Conservation (phyloP, 1,140 invertebrate species). For the Cotesia chilonis region DNA sequence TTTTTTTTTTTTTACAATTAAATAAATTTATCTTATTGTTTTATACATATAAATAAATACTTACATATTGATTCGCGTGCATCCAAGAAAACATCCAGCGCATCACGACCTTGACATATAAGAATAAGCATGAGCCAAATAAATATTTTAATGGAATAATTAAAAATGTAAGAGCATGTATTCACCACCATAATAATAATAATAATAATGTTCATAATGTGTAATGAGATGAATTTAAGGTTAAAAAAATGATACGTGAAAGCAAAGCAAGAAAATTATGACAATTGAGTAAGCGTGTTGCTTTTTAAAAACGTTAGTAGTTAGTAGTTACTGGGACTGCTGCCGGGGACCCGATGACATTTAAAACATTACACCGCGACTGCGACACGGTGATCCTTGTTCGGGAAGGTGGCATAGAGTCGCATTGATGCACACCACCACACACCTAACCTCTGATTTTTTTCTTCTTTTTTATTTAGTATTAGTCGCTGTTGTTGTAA, state of each 20-base stretch:
- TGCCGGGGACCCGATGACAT: constrained; percentile 40
- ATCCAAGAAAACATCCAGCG: constrained; percentile 20
- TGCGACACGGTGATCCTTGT: constrained; percentile 38
- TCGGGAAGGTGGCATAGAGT: neutral
- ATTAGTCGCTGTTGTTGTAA: constrained; percentile 10
- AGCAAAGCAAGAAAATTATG: constrained; percentile 38
- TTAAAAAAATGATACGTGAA: constrained; percentile 20
- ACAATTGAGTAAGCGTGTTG: constrained; percentile 39
- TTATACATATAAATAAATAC: constrained; percentile 7
- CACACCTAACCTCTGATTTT: neutral
- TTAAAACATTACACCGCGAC: constrained; percentile 35
- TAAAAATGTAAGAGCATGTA: too few relatives aligned
- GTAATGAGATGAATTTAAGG: neutral
- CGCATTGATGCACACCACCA: constrained; percentile 4
- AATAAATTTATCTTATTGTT: constrained; percentile 1
- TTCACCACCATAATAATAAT: neutral
- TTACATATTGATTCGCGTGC: constrained; percentile 15
- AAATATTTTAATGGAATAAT: too few relatives aligned
- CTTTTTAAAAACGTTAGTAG: constrained; percentile 27
- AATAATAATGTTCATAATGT: neutral
- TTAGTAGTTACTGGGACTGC: constrained; percentile 10
- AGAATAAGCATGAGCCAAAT: constrained; percentile 4
- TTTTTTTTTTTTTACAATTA: too few relatives aligned
- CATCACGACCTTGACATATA: constrained; percentile 42
- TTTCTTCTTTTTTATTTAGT: neutral